phyloP scores from a whole-genome alignment of 2,888 invertebrate genomes.

The Deroplatys truncata region DNA sequence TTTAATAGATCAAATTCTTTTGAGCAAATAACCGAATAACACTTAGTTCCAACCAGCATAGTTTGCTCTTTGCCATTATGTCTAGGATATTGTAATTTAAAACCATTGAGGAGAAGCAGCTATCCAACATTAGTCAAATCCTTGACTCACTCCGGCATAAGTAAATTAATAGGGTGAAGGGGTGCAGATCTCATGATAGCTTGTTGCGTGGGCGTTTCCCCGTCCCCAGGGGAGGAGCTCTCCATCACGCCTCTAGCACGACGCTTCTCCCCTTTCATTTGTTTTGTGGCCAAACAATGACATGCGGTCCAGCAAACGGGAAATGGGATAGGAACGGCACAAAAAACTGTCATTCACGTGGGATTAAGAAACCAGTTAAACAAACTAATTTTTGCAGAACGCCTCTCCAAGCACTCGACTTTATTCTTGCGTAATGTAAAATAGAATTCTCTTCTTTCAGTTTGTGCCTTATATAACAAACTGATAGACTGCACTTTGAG shows the following conservation, averaged over 20 bases:
- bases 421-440: neutral
- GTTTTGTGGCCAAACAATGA: conserved; percentile 29
- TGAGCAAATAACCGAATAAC: too few relatives aligned
- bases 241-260: conserved; percentile 9
- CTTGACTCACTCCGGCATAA: neutral
- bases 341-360: neutral
- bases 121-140: neutral
- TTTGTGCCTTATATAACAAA: neutral
- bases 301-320: conserved; percentile 10
- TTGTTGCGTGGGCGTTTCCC: neutral
- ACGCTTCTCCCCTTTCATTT: conserved; percentile 26
- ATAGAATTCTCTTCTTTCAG: neutral
- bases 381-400: neutral
- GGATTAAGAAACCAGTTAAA: neutral
- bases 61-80: too few relatives aligned
- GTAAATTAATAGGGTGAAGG: neutral
- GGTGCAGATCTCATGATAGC: neutral
- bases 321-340: neutral
- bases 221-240: neutral
- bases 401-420: neutral
- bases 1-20: too few relatives aligned
- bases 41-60: too few relatives aligned
- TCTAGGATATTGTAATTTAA: too few relatives aligned
- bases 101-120: too few relatives aligned
- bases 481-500: too few relatives aligned